Base-by-base conservation (phyloP, 2,113 vertebrate species). In the Grallaria varia region DNA sequence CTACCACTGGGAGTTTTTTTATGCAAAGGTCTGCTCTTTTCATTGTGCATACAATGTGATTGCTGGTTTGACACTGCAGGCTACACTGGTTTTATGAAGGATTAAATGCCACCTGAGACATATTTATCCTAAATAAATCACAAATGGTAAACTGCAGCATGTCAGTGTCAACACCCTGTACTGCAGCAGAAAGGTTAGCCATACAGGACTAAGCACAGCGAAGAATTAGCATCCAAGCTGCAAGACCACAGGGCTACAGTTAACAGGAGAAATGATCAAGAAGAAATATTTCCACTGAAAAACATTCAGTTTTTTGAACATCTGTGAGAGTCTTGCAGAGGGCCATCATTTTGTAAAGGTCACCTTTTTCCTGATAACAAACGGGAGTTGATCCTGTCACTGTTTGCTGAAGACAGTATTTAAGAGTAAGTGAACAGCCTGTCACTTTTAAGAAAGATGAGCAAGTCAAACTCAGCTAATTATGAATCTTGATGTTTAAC, bases 61-160 rank as follows among this genome's bases (percentile, higher is more conserved):
- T 98, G 98, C 97, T 98, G 97, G 97, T 98, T 97, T 98, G 98
- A 98, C 98, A 98, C 97, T 97, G 98, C 97, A 98, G 97, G 98
- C 98, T 97, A 98, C 98, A 98, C 96, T 97, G 97, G 98, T 97
- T 98, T 98, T 97, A 98, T 98, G 98, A 98, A 98, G 98, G 98
- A 98, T 98, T 98, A 98, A 98, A 98, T 98, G 98, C 98, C 98
- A 98, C 97, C 98, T 95, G 98, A 98, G 98, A 98, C 98, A 98
- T 97, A 98, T 98, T 98, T 98, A 98, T 97, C 97, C 98, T 98
- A 98, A 98, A 98, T 98, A 98, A 98, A 98, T 98, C 98, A 98
- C 97, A 95, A 96, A 97, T 83, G 92, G 98, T 98, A 98, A 98
- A 98, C 97, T 96, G 97, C 98, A 97, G 97, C 97, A 96, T 97